phyloP scores from a whole-genome alignment of 2,797 vertebrate genomes.

The Arnoldichthys spilopterus region DNA sequence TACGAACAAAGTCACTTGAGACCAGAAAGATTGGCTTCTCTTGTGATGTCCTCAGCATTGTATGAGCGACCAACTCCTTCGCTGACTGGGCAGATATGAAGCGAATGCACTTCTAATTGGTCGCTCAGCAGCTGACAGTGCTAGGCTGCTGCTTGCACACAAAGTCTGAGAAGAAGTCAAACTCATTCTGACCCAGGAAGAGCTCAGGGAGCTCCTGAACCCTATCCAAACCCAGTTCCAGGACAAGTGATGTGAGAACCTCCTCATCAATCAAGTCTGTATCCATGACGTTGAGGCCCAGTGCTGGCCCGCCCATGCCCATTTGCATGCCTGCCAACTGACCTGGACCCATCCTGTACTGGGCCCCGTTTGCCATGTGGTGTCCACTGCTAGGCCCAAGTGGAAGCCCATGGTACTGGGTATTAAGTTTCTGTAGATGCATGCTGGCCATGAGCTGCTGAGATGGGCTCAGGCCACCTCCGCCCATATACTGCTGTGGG shows the following conservation, averaged over 20 bases:
- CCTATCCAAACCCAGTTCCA: slow-evolving; percentile 93
- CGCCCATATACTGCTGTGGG: slow-evolving; percentile 77
- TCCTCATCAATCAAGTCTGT: slow-evolving; percentile 95
- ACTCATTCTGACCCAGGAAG: slow-evolving; percentile 95
- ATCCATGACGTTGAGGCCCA: slow-evolving; percentile 87
- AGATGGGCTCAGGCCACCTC: slow-evolving; percentile 70
- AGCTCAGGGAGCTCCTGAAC: slow-evolving; percentile 95
- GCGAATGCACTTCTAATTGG: neutral
- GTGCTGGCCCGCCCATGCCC: slow-evolving; percentile 76
- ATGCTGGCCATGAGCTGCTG: slow-evolving; percentile 91
- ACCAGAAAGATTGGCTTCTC: slow-evolving; percentile 45
- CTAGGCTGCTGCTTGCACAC: slow-evolving; percentile 93
- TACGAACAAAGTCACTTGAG: slow-evolving; percentile 37
- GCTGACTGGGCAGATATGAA: slow-evolving; percentile 35
- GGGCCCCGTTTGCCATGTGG: slow-evolving; percentile 73
- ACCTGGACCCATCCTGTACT: slow-evolving; percentile 79
- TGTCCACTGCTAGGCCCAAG: slow-evolving; percentile 73
- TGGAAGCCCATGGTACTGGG: slow-evolving; percentile 88
- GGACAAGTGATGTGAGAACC: slow-evolving; percentile 90
- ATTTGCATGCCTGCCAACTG: slow-evolving; percentile 79
- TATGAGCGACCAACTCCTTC: slow-evolving; percentile 21
- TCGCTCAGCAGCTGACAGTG: slow-evolving; percentile 89
- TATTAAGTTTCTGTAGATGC: slow-evolving; percentile 93
- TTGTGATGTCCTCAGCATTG: slow-evolving; percentile 23
- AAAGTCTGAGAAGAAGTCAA: slow-evolving; percentile 95